phyloP scores from a whole-genome alignment of 2,888 invertebrate genomes.

The Micoletzkya japonica region DNA sequence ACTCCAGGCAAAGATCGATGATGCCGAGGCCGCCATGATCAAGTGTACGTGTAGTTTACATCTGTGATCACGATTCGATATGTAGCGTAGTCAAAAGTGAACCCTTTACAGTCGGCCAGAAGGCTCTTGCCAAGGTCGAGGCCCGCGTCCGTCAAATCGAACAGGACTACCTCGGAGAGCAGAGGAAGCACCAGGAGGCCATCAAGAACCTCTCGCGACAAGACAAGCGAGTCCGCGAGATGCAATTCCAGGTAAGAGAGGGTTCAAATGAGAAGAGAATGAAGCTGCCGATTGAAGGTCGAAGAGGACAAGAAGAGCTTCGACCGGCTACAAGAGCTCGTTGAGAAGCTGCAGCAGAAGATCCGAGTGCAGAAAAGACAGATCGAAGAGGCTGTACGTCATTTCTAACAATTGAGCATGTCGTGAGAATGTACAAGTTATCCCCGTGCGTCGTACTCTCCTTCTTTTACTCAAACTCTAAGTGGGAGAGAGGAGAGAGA shows the following conservation, averaged over 20 bases:
- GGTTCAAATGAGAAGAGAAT: background rate
- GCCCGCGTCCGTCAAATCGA: constrained; percentile 83
- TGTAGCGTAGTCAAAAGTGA: background rate
- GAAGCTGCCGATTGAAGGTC: constrained; percentile 37
- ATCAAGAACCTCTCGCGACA: constrained; percentile 68
- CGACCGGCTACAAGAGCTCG: constrained; percentile 67
- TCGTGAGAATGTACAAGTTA: background rate
- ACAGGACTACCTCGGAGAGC: constrained; percentile 95
- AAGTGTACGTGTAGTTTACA: constrained; percentile 73
- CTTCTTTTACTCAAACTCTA: background rate
- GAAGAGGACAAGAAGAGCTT: constrained; percentile 69
- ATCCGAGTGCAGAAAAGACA: constrained; percentile 68
- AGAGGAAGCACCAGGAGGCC: constrained; percentile 81
- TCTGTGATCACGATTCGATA: background rate
- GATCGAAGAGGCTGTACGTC: constrained; percentile 69
- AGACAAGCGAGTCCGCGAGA: constrained; percentile 68
- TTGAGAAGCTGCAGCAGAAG: constrained; percentile 68
- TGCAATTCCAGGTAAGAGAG: constrained; percentile 63
- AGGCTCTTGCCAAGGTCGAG: constrained; percentile 96
- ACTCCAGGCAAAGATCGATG: constrained; percentile 91
- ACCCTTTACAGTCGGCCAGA: constrained; percentile 80
- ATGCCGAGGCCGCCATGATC: constrained; percentile 81
- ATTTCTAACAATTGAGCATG: background rate
- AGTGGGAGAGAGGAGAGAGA: background rate
- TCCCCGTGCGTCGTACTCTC: background rate